A percentile compares a stretch with the other conserved stretches of the same genome.
Evolutionary conservation across 2,113 vertebrate species (phyloP).

Genomic region (Erythrolamprus reginae): DNA sequence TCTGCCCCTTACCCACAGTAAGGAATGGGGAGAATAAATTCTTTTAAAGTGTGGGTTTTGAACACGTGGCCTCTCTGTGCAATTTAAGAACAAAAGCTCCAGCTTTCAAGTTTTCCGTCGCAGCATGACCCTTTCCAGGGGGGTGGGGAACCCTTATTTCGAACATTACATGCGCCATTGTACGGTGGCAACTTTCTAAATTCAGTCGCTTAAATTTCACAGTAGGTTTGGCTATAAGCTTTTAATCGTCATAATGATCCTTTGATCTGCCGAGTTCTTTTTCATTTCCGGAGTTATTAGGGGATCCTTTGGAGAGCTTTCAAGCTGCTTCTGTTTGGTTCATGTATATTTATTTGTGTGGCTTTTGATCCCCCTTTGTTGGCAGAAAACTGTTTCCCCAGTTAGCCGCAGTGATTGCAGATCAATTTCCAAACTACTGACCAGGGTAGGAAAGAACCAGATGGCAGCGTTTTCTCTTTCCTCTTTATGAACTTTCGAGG

Average conservation of each 20-base stretch:
- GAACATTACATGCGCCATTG: slow-evolving; percentile 51
- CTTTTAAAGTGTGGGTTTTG: background rate
- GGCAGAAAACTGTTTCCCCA: slow-evolving; percentile 42
- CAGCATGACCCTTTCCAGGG: background rate
- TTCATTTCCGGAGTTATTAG: slow-evolving; percentile 66
- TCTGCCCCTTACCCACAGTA: no score
- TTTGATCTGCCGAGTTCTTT: slow-evolving; percentile 62
- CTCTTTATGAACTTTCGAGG: slow-evolving; percentile 34
- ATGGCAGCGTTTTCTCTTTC: slow-evolving; percentile 44
- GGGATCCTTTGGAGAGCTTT: slow-evolving; percentile 64
- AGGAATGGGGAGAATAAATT: background rate
- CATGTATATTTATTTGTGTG: slow-evolving; percentile 76
- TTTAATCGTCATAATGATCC: slow-evolving; percentile 75
- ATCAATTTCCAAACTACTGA: slow-evolving; percentile 55
- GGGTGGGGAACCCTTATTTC: slow-evolving; percentile 30
- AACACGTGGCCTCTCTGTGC: background rate
- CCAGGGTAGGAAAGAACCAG: slow-evolving; percentile 32
- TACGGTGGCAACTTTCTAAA: slow-evolving; percentile 51
- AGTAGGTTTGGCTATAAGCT: slow-evolving; percentile 63
- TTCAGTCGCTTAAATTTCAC: slow-evolving; percentile 64
- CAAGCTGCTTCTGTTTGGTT: slow-evolving; percentile 69
- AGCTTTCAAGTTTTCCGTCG: background rate
- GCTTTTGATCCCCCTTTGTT: slow-evolving; percentile 64
- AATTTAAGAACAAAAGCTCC: background rate
- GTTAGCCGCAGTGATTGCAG: slow-evolving; percentile 53